Base-by-base conservation (phyloP, 2,113 vertebrate genomes). In the Triplophysa dalaica region DNA sequence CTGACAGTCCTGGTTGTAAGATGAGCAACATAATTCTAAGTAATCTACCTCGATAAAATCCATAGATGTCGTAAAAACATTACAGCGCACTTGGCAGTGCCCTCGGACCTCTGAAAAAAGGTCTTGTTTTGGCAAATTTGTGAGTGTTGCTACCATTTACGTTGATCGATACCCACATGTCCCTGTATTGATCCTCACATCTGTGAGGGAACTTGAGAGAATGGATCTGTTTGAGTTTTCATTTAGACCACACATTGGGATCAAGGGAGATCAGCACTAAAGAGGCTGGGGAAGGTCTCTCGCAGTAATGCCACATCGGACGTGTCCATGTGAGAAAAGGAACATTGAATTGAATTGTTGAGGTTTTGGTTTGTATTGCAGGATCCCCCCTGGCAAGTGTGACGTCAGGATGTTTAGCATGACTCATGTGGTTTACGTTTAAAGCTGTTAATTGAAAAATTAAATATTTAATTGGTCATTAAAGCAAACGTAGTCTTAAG, bases 211-310 rank as follows among this genome's bases (percentile, higher is more conserved):
- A 84, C 81, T 81, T 82, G 81, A 61, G 80, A 79, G 80, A 82
- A 86, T 84, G 82, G 85, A 82, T 86, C 85, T 86, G 85, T 86
- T 86, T 86, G 79, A 82, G 85, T 83, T 86, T 84, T 84, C 81
- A 84, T 79, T 83, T 81, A 86, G 81, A 83, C 75, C 76, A 84
- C 52, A 86, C 85, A 83, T 79, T 66, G 62, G 65, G 85, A 86
- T 79, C 76, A 79, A 70, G 64, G 66, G 80, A 74, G 82, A 72
- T 83, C 72, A 72, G 76, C 38, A 62, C 79, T 86, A 62, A 83
- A 70, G 72, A 83, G 85, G 83, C 79, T 77, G 79, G 52, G 38
- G 48, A 68, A 66, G 61, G 79, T 29, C 62, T 77, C 75, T 74
- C 54, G 58, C 64, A 72, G 26, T 41, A 72, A 77, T 72, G 83